Base-by-base conservation (phyloP, 2,888 invertebrate species). In the Sylvicola cinctus region DNA sequence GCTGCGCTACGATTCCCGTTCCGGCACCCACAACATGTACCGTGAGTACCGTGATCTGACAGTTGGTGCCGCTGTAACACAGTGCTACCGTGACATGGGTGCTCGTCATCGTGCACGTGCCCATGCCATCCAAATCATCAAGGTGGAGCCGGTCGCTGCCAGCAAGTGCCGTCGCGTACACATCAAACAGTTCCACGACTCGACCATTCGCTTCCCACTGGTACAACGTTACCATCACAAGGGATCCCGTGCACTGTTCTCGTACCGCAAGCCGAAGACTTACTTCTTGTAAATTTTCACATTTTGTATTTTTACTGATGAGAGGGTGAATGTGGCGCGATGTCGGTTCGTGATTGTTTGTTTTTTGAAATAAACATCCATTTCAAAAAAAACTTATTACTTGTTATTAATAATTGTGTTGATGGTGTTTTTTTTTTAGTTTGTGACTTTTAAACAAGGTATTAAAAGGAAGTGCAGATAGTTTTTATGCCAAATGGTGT, bases 1-100 rank as follows among this genome's bases (percentile, higher is more conserved):
- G 96, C 65, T 99, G 56, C 77, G 98, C 47, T 99, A 99, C 54
- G 93, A 96, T 57, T 98, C 96, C 2, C 74, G 98, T 39, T 95
- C 93, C 8, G 98, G 96, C 37, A 95, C 91, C 38, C 96, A 98
- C 68, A 98, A 98, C 70, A 98, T 98, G 98, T 98, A 98, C 78
- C 74, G 93, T 43, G 98, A 99, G 62, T 99, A 99, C 66, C 74
- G 98, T 45, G 98, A 98, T 61, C 65, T 95, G 47, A 83, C 87
- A 38, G 85, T 91, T 5, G 84, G 90, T 35, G 90, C 84, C 38
- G 98, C 95, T 38, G 95, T 99, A 36, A 98, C 98, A 11, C 85
- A 90, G 59, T 95, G 93, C 62, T 96, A 96, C 62, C 74, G 93
- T 37, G 98, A 99, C 55, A 95, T 95, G 93, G 91, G 88, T 42